A percentile compares a stretch with the other conserved stretches of the same genome.
phyloP scores from a whole-genome alignment of 2,113 vertebrate species.

The Petrocephalus zakoni region DNA sequence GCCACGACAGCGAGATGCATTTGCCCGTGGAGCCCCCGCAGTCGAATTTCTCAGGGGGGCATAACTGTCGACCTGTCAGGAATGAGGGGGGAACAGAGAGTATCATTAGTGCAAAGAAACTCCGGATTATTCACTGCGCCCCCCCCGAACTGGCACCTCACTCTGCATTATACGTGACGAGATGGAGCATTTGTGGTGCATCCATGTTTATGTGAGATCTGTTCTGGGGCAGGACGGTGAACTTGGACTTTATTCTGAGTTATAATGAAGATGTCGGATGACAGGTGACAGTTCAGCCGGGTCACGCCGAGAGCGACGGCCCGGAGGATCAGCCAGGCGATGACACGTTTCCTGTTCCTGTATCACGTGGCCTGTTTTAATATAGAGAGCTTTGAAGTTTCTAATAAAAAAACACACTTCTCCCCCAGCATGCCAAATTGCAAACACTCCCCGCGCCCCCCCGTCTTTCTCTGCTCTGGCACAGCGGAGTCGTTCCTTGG shows the following conservation, averaged over 20 bases:
- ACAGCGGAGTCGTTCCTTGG: background rate
- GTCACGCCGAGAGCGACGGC: background rate
- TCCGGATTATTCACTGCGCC: background rate
- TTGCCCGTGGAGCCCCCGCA: constrained; percentile 81
- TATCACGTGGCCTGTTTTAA: constrained; percentile 36
- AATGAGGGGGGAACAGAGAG: background rate
- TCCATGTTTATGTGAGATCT: background rate
- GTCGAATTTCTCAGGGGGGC: constrained; percentile 87
- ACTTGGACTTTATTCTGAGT: background rate
- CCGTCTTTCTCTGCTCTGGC: background rate
- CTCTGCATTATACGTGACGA: background rate
- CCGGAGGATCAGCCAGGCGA: constrained; percentile 41
- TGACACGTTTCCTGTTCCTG: constrained; percentile 49
- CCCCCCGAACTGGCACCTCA: background rate
- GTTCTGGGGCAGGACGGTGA: background rate
- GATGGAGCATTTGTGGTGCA: background rate
- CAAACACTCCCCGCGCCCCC: background rate
- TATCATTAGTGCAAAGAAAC: background rate
- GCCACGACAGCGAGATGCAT: constrained; percentile 88
- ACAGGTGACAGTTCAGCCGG: constrained; percentile 26
- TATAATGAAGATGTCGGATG: background rate
- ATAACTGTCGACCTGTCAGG: constrained; percentile 76
- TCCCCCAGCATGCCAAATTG: background rate
- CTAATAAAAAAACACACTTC: background rate
- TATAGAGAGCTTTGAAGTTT: background rate